These are phyloP conservation scores for Eristalis pertinax DNA, from an alignment of 2,888 invertebrate genomes.

Conservation along the genomic window DNA sequence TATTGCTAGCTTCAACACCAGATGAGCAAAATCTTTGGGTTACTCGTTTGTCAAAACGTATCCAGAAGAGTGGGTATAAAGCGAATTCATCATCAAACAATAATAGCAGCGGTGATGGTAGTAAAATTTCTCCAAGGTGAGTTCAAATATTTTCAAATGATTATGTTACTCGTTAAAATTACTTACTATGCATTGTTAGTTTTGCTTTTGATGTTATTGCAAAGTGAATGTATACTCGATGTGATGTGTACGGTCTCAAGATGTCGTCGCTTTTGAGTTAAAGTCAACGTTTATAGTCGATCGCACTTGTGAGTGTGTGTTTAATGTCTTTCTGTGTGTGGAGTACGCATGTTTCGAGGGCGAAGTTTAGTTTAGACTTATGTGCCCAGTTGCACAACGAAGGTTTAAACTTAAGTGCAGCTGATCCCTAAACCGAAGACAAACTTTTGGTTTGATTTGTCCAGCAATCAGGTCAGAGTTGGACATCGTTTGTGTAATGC, in stretches of 20 bases:
- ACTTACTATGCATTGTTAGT: not conserved
- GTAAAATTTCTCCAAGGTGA: slow-evolving; percentile 90
- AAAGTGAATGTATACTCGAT: slow-evolving; percentile 34
- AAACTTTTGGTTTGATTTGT: too few relatives aligned
- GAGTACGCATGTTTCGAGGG: not conserved
- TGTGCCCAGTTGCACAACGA: too few relatives aligned
- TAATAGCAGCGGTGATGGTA: slow-evolving; percentile 83
- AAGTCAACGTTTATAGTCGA: not conserved
- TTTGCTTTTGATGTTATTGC: slow-evolving; percentile 3
- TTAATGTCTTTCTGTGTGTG: not conserved
- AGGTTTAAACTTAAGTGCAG: too few relatives aligned
- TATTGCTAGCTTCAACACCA: slow-evolving; percentile 91
- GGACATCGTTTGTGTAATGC: too few relatives aligned
- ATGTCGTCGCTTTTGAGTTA: not conserved
- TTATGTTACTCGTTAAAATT: slow-evolving; percentile 7
- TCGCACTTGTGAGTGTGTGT: too few relatives aligned
- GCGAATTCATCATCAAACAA: slow-evolving; percentile 86
- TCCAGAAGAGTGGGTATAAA: slow-evolving; percentile 96
- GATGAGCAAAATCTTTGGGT: slow-evolving; percentile 98
- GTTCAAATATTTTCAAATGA: not conserved
- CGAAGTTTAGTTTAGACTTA: too few relatives aligned
- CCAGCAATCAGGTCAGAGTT: too few relatives aligned
- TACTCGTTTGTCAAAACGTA: slow-evolving; percentile 92
- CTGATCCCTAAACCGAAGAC: too few relatives aligned
- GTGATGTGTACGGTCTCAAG: not conserved